Conservation (phyloP, 2,113 vertebrate species). For the Scalopus aquaticus region DNA sequence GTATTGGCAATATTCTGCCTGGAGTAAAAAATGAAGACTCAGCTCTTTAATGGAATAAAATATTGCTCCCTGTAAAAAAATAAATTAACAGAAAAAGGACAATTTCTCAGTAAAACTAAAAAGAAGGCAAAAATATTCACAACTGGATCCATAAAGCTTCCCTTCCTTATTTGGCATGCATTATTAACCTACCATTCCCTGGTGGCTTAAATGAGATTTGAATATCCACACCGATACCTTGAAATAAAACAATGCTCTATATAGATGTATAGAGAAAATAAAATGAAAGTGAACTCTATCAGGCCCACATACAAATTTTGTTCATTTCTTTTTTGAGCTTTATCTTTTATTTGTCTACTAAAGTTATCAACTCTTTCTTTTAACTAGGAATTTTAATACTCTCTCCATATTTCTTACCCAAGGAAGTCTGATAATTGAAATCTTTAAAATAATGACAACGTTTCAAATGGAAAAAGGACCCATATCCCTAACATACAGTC, state of each 20-base stretch:
- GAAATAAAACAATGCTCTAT: background rate
- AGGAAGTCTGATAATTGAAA: background rate
- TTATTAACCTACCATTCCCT: slow-evolving; percentile 36
- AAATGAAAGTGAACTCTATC: background rate
- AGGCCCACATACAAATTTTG: background rate
- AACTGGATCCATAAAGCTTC: slow-evolving; percentile 9
- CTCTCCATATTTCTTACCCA: background rate
- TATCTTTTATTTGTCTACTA: background rate
- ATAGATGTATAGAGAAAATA: slow-evolving; percentile 34
- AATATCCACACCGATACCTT: background rate
- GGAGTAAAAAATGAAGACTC: background rate
- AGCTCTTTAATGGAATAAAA: background rate
- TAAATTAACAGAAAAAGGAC: background rate
- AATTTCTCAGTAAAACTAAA: slow-evolving; percentile 12
- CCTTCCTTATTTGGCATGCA: slow-evolving; percentile 16
- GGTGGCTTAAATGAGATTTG: background rate
- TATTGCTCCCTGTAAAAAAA: background rate
- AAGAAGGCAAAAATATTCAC: slow-evolving; percentile 5
- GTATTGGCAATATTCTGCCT: background rate
- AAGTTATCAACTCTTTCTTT: background rate
- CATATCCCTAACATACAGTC: background rate
- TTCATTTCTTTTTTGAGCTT: background rate
- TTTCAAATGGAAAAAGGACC: background rate
- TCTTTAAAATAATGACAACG: background rate
- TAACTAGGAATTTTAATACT: background rate